Conservation (phyloP, 1,140 invertebrate species). For the Argopecten irradians region DNA sequence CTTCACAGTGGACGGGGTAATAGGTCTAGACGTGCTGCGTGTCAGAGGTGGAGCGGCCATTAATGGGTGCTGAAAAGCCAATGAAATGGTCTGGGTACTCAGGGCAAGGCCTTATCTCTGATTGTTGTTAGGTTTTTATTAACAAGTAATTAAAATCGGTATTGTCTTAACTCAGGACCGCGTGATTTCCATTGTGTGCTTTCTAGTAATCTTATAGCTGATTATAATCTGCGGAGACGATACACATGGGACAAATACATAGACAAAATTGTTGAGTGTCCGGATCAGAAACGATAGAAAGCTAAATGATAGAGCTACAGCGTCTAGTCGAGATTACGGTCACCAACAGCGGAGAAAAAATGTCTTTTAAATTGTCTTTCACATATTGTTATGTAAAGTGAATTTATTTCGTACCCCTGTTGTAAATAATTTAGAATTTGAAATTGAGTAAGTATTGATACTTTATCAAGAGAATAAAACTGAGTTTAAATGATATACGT, state of each 20-base stretch:
- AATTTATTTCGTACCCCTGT: too few relatives aligned
- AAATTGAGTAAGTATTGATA: neutral
- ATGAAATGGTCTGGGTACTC: neutral
- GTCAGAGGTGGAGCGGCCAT: neutral
- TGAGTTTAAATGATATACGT: too few relatives aligned
- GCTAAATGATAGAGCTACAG: neutral
- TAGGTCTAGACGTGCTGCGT: slow-evolving; percentile 6
- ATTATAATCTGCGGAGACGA: neutral
- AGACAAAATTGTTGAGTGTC: neutral
- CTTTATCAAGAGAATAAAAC: neutral
- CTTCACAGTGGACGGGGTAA: neutral
- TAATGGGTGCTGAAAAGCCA: neutral
- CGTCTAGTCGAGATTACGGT: neutral
- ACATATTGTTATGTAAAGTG: neutral
- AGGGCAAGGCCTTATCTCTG: neutral
- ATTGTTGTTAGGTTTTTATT: neutral
- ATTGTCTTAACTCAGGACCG: neutral
- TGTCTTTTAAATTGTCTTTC: neutral
- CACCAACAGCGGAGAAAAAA: neutral
- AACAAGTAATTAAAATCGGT: neutral
- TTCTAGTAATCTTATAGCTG: neutral
- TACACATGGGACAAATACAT: neutral
- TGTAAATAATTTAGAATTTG: neutral
- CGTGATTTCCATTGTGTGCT: neutral
- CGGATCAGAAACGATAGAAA: neutral